A percentile compares a stretch with the other conserved stretches of the same genome.
Conservation (phyloP, 2,888 invertebrate species). For the Amiota communis region DNA sequence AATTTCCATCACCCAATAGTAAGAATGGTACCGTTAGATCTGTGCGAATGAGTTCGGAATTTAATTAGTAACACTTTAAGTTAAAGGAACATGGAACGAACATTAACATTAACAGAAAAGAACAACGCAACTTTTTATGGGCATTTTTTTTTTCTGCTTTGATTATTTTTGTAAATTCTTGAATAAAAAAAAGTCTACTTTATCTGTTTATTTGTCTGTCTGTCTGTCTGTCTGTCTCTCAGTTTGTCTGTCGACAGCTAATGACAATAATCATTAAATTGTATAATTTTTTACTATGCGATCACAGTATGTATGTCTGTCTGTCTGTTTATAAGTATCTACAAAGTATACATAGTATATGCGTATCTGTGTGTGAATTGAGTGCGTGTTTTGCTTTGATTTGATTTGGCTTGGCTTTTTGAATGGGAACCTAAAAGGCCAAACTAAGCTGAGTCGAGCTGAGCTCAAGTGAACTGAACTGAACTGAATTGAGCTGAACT, state of each 20-base stretch:
- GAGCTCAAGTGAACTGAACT: too few relatives aligned
- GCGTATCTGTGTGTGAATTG: not conserved
- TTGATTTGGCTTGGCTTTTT: too few relatives aligned
- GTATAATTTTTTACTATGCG: not conserved
- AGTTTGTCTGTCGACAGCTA: constrained; percentile 10
- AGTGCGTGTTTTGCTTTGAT: not conserved
- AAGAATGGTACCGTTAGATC: constrained; percentile 8
- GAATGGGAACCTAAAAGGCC: too few relatives aligned
- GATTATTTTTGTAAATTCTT: not conserved
- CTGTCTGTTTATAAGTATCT: not conserved
- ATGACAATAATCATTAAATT: constrained; percentile 22
- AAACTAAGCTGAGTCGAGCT: too few relatives aligned
- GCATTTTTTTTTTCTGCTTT: constrained; percentile 2
- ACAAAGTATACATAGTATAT: too few relatives aligned
- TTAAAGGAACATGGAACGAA: too few relatives aligned
- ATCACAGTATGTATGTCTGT: not conserved
- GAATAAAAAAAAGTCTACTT: not conserved
- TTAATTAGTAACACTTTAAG: constrained; percentile 21
- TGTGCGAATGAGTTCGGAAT: constrained; percentile 22
- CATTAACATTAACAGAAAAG: too few relatives aligned
- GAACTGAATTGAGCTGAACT: too few relatives aligned
- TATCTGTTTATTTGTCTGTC: constrained; percentile 2
- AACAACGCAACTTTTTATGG: not conserved
- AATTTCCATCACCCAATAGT: too few relatives aligned
- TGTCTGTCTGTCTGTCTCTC: not conserved